A percentile compares a stretch with the other conserved stretches of the same genome.
These are phyloP conservation scores for Bos indicus DNA, from an alignment of 2,113 vertebrate species.

Conservation along the genomic window DNA sequence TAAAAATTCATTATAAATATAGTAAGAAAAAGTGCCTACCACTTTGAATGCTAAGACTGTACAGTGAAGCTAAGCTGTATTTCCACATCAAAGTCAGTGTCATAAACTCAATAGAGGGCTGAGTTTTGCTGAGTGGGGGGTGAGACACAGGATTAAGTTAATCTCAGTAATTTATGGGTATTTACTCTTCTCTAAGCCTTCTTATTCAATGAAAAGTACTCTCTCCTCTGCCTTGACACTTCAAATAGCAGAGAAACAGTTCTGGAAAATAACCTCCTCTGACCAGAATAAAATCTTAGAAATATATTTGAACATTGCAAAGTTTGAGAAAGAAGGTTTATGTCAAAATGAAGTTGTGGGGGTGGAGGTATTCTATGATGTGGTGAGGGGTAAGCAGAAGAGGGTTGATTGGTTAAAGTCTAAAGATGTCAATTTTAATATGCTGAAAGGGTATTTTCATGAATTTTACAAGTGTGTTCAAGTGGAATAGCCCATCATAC, in stretches of 20 bases:
- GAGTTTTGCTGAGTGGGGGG: not conserved
- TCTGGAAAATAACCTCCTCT: constrained; percentile 1
- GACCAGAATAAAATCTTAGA: not conserved
- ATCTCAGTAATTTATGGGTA: not conserved
- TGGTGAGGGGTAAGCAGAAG: not conserved
- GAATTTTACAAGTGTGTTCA: not conserved
- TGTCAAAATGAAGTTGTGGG: not conserved
- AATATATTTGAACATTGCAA: not conserved
- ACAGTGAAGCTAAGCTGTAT: not conserved
- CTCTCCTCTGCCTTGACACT: not conserved
- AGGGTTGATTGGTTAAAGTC: not conserved
- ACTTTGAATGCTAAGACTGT: not conserved
- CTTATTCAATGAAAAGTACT: not conserved
- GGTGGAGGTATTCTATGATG: not conserved
- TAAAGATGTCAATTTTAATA: not conserved
- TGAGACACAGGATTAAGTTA: not conserved
- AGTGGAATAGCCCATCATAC: not conserved
- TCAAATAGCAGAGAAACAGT: not conserved
- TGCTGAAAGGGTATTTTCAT: not conserved
- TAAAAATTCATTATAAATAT: not conserved
- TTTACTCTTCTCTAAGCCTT: not conserved
- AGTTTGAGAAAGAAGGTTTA: not conserved
- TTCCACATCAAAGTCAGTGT: not conserved
- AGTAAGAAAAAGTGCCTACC: not conserved
- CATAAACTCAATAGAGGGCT: not conserved